Conservation (phyloP, 1,140 invertebrate species). For the Gryon sp. region DNA sequence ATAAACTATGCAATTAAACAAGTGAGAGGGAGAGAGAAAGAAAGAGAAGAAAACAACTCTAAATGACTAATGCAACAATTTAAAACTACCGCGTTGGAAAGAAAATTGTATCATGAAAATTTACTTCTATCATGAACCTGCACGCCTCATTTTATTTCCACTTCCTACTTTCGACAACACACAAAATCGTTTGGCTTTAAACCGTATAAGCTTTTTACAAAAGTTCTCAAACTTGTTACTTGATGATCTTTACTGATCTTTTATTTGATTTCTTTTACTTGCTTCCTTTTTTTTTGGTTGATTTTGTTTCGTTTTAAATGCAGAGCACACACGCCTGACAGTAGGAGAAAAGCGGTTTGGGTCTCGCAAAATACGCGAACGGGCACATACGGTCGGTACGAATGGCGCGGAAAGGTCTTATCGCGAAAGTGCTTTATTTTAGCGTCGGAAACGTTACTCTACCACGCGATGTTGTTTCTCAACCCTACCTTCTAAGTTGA, state of each 20-base stretch:
- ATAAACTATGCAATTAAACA: no score
- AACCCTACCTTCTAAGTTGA: conserved; percentile 61
- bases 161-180: conserved; percentile 10
- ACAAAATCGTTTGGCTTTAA: conserved; percentile 22
- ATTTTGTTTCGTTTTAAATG: conserved; percentile 47
- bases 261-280: conserved; percentile 39
- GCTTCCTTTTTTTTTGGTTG: no score
- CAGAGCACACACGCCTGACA: conserved; percentile 46
- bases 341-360: conserved; percentile 32
- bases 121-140: conserved; percentile 40
- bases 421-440: conserved; percentile 64
- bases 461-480: conserved; percentile 65
- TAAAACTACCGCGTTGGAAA: conserved; percentile 12
- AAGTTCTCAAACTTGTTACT: conserved; percentile 52
- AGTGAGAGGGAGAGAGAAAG: no score
- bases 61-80: conserved; percentile 20
- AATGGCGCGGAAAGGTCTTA: conserved; percentile 66
- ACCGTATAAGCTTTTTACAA: conserved; percentile 34
- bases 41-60: not conserved
- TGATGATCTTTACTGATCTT: conserved; percentile 57
- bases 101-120: conserved; percentile 41
- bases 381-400: conserved; percentile 63
- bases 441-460: conserved; percentile 63
- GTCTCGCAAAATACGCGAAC: conserved; percentile 52
- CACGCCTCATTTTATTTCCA: conserved; percentile 33